Evolutionary conservation across 2,797 vertebrate species (phyloP).

Genomic region (Pipistrellus pygmaeus): DNA sequence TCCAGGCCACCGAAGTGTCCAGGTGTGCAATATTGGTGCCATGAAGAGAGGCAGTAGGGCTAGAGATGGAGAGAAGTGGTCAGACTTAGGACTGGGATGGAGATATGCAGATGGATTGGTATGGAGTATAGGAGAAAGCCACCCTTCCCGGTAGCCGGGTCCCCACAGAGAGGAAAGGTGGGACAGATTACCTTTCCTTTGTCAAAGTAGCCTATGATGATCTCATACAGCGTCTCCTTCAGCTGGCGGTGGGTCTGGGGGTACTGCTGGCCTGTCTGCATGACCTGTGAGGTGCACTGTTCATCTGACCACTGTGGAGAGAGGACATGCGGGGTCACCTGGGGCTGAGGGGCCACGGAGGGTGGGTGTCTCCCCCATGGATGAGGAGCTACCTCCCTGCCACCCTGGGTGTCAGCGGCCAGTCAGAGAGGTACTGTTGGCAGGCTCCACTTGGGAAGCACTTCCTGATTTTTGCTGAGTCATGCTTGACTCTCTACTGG

Average conservation of each 20-base stretch:
- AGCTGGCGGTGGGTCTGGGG: slow-evolving; percentile 96
- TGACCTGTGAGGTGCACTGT: slow-evolving; percentile 93
- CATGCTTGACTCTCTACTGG: background rate
- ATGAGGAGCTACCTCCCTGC: background rate
- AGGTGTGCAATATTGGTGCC: background rate
- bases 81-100: background rate
- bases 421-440: background rate
- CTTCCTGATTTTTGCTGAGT: background rate
- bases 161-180: background rate
- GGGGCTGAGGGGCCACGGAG: background rate
- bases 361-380: background rate
- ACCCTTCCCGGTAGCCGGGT: background rate
- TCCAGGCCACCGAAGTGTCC: background rate
- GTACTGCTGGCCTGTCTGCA: slow-evolving; percentile 92
- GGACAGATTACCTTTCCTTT: slow-evolving; percentile 94
- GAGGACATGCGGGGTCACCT: background rate
- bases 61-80: background rate
- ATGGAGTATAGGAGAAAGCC: fast-evolving
- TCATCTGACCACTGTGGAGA: slow-evolving; percentile 95
- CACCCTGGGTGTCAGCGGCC: fast-evolving
- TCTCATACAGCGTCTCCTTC: slow-evolving; percentile 96
- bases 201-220: slow-evolving; percentile 98
- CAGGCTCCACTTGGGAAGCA: background rate
- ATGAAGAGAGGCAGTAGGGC: background rate
- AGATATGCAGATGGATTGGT: background rate